Evolutionary conservation across 2,888 invertebrate genomes (phyloP).

Genomic region (Heterodera filipjevi): DNA sequence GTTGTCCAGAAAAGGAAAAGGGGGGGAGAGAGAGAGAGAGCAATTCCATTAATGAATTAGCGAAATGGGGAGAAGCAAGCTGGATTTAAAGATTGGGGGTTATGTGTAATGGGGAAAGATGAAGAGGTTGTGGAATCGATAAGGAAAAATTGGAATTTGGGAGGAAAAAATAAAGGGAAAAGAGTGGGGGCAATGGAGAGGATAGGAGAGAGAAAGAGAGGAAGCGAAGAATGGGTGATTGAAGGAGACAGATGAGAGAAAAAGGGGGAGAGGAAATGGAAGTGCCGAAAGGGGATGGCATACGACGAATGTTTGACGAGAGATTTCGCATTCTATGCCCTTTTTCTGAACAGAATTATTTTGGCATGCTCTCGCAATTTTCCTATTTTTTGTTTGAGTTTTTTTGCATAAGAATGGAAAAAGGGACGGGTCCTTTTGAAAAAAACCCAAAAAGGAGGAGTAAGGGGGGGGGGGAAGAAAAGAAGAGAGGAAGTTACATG

Average conservation of each 20-base stretch:
- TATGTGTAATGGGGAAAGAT: not conserved
- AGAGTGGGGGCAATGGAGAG: not conserved
- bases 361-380: too few relatives aligned
- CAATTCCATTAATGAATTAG: conserved; percentile 33
- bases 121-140: not conserved
- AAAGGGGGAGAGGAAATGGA: not conserved
- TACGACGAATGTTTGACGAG: too few relatives aligned
- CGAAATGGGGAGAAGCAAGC: conserved; percentile 8
- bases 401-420: too few relatives aligned
- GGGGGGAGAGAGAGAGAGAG: too few relatives aligned
- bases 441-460: too few relatives aligned
- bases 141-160: not conserved
- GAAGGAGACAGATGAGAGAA: not conserved
- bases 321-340: too few relatives aligned
- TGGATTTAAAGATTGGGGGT: conserved; percentile 6
- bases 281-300: not conserved
- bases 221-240: not conserved
- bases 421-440: too few relatives aligned
- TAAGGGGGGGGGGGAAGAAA: not conserved
- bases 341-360: too few relatives aligned
- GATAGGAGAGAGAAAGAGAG: not conserved
- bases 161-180: not conserved
- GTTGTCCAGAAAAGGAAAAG: conserved; percentile 6
- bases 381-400: too few relatives aligned
- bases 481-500: not conserved